Evolutionary conservation across 2,888 invertebrate genomes (phyloP), one percentile per base, ranked within the genome.

Genomic region (Caenorhabditis sinica): DNA sequence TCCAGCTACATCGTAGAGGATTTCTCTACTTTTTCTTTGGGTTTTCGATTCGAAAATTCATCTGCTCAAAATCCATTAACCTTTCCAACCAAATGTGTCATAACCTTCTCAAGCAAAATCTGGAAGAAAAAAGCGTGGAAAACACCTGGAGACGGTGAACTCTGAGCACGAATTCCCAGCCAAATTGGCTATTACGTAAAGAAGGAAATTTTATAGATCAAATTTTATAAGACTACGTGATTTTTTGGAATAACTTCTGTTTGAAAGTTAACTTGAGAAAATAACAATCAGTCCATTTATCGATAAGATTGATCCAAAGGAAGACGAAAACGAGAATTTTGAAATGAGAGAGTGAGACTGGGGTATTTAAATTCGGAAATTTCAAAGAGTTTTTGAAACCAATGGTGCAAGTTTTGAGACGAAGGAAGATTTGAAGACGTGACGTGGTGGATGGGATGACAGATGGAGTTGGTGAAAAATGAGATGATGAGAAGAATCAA

Each of bases 261-360:
- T 40, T 11, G 8, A 33, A 33, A 8, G 33, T n/a, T n/a, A n/a
- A n/a, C n/a, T n/a, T n/a, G n/a, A n/a, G n/a, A n/a, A n/a, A 40
- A 73, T 51, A 74, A 74, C 74, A 74, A 74, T 65, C 74, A 65
- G 66, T 76, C 68, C 66, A 76, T 66, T 79, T 79, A 63, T 79
- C 51, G 49, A 49, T 49, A 49, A 49, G 8, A 65, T 28, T 43
- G 43, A 65, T 65, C 25, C 25, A 75, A 28, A 65, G 58, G 49
- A 65, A 79, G 23, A 66, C 25, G 28, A 23, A 43, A 65, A 56
- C 25, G n/a, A 20, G 4, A 23, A 20, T 45, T 25, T 49, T 36
- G 61, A 72, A 25, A 33, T 60, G 49, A 69, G 45, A 68, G 73
- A 68, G 45, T 20, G 65, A 79, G n/a, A 20, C 17, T 11, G 40